Base-by-base conservation (phyloP, 2,888 invertebrate species). In the Lacanobia wlatinum region DNA sequence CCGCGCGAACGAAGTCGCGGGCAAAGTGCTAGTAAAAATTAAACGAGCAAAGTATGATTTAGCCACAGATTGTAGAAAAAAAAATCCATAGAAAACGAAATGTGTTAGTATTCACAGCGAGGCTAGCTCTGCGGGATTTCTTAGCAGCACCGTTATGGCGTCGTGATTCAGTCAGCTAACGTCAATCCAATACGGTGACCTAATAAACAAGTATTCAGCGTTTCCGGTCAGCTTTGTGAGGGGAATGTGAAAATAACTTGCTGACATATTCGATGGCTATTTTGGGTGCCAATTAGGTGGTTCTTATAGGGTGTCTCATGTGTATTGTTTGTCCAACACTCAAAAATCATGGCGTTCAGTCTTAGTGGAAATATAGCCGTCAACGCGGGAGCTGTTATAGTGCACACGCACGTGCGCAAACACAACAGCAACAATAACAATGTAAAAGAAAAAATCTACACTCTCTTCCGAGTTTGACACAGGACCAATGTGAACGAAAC, bases 31-130 rank as follows among this genome's bases (percentile, higher is more conserved):
- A n/a, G n/a, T n/a, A n/a, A n/a, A n/a, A n/a, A n/a, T n/a, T n/a
- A n/a, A n/a, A n/a, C n/a, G n/a, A n/a, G n/a, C n/a, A n/a, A n/a
- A n/a, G n/a, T n/a, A n/a, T n/a, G n/a, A n/a, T n/a, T 28, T 28
- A 55, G 2, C 5, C 16, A 28, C 3, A 16, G 8, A 21, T n/a
- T 34, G 21, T 10, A n/a, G n/a, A 38, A 59, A 16, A 38, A 59
- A 16, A n/a, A n/a, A 12, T 52, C 55, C 23, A 12, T 48, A 40
- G 40, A 76, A 56, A 56, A 38, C 12, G 10, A 38, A 23, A 52
- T 64, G 12, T 65, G 14, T 79, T 83, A 65, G 58, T 83, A 82
- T 82, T 82, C 79, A 46, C 6, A 62, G 10, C 18, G 61, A 18
- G 28, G 14, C 63, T 18, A 62, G 52, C 7, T 55, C 55, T 73